A percentile compares a stretch with the other conserved stretches of the same genome.
phyloP scores from a whole-genome alignment of 2,113 vertebrate genomes.

The Corydoras maculifer region DNA sequence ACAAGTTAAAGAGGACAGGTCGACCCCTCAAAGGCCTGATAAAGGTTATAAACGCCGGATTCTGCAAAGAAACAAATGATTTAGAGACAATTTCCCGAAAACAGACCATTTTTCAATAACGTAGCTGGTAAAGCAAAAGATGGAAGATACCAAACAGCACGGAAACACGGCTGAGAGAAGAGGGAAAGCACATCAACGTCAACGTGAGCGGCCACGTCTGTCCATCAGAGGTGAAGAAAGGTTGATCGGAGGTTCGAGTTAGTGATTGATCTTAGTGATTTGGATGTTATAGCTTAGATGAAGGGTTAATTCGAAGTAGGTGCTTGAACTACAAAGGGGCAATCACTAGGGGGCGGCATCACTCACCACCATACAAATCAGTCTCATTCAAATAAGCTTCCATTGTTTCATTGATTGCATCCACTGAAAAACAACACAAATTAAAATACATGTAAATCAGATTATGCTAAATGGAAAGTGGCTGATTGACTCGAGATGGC shows the following conservation, averaged over 20 bases:
- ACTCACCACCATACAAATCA: conserved; percentile 99
- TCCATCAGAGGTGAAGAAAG: conserved; percentile 20
- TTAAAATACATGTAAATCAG: conserved; percentile 67
- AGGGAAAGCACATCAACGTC: neutral
- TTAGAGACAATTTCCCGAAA: no score
- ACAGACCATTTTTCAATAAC: no score
- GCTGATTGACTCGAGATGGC: neutral
- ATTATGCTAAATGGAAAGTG: conserved; percentile 19
- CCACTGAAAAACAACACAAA: conserved; percentile 98
- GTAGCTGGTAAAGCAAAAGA: no score
- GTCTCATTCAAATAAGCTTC: conserved; percentile 98
- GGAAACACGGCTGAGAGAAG: neutral
- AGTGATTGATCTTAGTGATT: conserved; percentile 66
- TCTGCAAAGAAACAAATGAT: no score
- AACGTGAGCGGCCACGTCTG: neutral
- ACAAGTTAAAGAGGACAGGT: no score
- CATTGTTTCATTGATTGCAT: conserved; percentile 99
- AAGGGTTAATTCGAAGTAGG: conserved; percentile 63
- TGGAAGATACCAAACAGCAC: no score
- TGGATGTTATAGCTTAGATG: conserved; percentile 46
- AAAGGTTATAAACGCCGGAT: no score
- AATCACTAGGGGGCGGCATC: conserved; percentile 76
- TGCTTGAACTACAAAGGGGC: conserved; percentile 51
- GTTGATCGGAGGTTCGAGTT: conserved; percentile 50
- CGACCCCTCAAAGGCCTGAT: no score